phyloP scores from a whole-genome alignment of 2,888 invertebrate genomes.

The Cerceris rybyensis region DNA sequence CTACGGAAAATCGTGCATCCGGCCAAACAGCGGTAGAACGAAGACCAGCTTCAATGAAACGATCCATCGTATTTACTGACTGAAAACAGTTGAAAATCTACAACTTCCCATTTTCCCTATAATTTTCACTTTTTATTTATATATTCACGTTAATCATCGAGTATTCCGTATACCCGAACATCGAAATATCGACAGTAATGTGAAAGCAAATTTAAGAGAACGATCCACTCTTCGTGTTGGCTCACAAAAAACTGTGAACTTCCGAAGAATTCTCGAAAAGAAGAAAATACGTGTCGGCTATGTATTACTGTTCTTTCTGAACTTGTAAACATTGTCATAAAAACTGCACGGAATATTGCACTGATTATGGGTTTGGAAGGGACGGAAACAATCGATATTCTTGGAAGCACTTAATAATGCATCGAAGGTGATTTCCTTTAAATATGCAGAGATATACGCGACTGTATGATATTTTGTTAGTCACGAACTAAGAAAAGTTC shows the following conservation, averaged over 20 bases:
- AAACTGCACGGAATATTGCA: constrained; percentile 7
- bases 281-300: neutral
- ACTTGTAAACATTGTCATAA: neutral
- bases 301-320: neutral
- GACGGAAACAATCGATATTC: neutral
- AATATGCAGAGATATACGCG: constrained; percentile 3
- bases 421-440: constrained; percentile 11
- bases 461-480: neutral
- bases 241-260: neutral
- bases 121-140: neutral
- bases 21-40: constrained; percentile 45
- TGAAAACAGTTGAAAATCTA: neutral
- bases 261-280: neutral
- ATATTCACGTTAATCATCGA: neutral
- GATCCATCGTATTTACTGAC: constrained; percentile 26
- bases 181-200: neutral
- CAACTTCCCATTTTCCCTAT: neutral
- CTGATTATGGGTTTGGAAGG: constrained; percentile 2
- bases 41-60: constrained; percentile 27
- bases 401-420: neutral
- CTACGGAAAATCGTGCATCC: constrained; percentile 1
- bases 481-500: neutral
- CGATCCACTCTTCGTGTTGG: neutral
- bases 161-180: neutral
- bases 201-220: neutral